Base-by-base conservation (phyloP, 2,888 invertebrate genomes). In the Drosophila prostipennis region DNA sequence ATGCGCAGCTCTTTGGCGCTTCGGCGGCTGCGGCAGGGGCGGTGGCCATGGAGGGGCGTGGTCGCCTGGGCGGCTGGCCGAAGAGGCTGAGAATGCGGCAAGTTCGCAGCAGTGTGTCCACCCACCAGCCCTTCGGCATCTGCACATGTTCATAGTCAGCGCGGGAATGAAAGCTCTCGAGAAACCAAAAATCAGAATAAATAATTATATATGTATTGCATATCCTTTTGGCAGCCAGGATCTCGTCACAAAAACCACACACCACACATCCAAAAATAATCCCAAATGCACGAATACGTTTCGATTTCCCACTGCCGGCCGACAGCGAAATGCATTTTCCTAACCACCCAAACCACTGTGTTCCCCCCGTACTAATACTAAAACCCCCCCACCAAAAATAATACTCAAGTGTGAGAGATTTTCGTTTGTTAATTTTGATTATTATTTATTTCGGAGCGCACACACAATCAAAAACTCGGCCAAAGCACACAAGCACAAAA, bases 101-200 rank as follows among this genome's bases (percentile, higher is more conserved):
- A 58, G 89, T 88, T 73, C 86, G 90, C 65, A 87, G 87, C 81
- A 89, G 86, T 42, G 86, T 91, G 57, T 85, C 89, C 65, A 90
- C 91, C 68, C 89, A 91, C 79, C 91, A 91, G 72, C 90, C 91
- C 49, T 91, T 91, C 71, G 91, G 91, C 81, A 89, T 92, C 74
- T 92, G 91, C 89, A 91, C 92, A 90, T 92, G 91, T 91, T 92
- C 91, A 91, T 92, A 91, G 91, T 91, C 87, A 80, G 84, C 80
- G 89, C 53, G 76, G 77, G 76, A 87, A 11, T 61, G 13, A 59
- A 8, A 6, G 11, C 13, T 16, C 56, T 40, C 34, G 63, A 42
- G 48, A 65, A 40, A 67, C 55, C 65, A 52, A 58, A 56, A 77
- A 64, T 49, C 40, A 42, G 37, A 11, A 63, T 34, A 61, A 43